Evolutionary conservation across 2,113 vertebrate genomes (phyloP).

Genomic region (Anser brachyrhynchus): DNA sequence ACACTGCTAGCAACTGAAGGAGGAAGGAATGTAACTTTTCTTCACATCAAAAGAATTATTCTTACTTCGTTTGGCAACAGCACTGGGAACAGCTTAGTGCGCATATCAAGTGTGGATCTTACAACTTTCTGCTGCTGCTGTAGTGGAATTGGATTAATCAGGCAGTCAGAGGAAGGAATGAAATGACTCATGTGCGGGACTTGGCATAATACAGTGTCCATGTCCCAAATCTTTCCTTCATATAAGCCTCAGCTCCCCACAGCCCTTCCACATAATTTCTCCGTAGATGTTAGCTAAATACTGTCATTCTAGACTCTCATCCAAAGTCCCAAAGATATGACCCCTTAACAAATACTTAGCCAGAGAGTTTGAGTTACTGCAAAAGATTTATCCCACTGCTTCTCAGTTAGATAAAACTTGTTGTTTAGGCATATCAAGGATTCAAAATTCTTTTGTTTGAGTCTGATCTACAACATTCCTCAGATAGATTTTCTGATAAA

Average conservation of each 20-base stretch:
- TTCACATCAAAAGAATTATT: conserved; percentile 7
- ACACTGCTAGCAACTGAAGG: not conserved
- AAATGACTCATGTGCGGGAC: not conserved
- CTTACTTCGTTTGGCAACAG: conserved; percentile 2
- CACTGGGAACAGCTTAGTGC: not conserved
- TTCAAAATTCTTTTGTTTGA: conserved; percentile 14
- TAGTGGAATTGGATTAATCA: not conserved
- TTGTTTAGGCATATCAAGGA: not conserved
- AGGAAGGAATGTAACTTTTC: conserved; percentile 24
- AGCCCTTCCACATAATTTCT: not conserved
- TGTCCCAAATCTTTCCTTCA: not conserved
- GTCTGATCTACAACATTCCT: conserved; percentile 6
- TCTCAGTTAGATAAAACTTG: not conserved
- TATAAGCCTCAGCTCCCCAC: not conserved
- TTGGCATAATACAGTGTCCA: not conserved
- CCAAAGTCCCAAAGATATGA: not conserved
- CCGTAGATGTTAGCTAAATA: not conserved
- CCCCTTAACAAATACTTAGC: not conserved
- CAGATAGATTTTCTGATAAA: conserved; percentile 29
- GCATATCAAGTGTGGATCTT: not conserved
- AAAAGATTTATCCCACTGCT: not conserved
- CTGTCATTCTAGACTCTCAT: not conserved
- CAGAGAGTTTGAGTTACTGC: not conserved
- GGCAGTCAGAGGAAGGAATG: not conserved
- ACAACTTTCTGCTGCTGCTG: not conserved